phyloP scores from a whole-genome alignment of 1,140 invertebrate genomes.

The Drosophila bipectinata region DNA sequence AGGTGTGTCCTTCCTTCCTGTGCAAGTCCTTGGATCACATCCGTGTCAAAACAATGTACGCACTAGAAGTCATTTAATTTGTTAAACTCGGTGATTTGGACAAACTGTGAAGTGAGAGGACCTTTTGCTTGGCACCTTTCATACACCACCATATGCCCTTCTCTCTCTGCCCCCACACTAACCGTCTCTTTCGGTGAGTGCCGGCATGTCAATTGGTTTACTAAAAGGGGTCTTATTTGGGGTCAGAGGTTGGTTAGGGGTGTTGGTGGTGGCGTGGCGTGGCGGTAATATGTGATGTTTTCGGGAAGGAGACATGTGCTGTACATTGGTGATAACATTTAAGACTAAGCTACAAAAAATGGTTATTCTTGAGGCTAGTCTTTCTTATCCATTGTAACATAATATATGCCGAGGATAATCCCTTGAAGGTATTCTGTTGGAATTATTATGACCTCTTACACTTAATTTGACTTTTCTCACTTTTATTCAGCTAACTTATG shows the following conservation, averaged over 20 bases:
- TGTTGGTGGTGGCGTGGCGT: neutral
- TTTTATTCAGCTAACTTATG: too few species aligned
- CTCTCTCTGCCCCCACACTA: neutral
- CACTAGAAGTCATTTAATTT: slow-evolving; percentile 84
- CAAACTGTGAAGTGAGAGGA: slow-evolving; percentile 46
- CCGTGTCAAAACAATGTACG: slow-evolving; percentile 83
- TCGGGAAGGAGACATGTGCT: slow-evolving; percentile 5
- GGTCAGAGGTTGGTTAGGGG: neutral
- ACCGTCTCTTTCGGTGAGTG: neutral
- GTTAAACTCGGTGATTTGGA: slow-evolving; percentile 81
- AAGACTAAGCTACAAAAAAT: neutral
- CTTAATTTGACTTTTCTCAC: too few species aligned
- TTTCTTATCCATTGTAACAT: too few species aligned
- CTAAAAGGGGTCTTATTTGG: slow-evolving; percentile 10
- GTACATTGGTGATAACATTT: slow-evolving; percentile 31
- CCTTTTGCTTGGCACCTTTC: neutral
- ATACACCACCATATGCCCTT: neutral
- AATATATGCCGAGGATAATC: too few species aligned
- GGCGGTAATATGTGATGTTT: neutral
- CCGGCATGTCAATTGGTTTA: slow-evolving; percentile 41
- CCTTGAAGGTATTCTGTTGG: too few species aligned
- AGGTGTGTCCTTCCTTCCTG: neutral
- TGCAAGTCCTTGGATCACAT: slow-evolving; percentile 50
- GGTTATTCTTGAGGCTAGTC: neutral
- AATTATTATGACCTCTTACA: too few species aligned